phyloP scores from a whole-genome alignment of 2,113 vertebrate genomes.

The Semnornis frantzii region DNA sequence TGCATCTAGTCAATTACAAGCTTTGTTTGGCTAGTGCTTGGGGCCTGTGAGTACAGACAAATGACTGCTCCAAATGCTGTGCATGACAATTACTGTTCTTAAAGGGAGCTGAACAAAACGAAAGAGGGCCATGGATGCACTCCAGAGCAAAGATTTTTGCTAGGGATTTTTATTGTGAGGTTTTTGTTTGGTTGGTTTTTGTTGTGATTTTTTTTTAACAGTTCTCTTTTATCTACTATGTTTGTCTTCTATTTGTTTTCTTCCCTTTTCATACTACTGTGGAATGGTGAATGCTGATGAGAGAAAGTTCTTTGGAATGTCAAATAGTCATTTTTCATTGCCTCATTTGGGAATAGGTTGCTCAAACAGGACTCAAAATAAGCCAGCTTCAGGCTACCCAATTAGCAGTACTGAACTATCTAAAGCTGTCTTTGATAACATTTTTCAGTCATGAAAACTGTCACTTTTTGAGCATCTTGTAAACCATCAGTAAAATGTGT shows the following conservation, averaged over 20 bases:
- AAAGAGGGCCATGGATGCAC: not conserved
- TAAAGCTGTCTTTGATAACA: not conserved
- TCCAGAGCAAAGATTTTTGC: not conserved
- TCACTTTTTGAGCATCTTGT: slow-evolving; percentile 9
- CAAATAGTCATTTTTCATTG: slow-evolving; percentile 45
- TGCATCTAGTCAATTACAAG: slow-evolving; percentile 6
- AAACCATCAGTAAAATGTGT: not conserved
- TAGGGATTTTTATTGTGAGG: not conserved
- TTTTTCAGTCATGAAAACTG: not conserved
- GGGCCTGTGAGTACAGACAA: slow-evolving; percentile 31
- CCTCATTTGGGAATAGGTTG: not conserved
- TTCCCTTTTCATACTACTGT: not conserved
- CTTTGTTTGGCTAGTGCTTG: not conserved
- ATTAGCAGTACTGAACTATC: not conserved
- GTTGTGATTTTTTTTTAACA: not conserved
- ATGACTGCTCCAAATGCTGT: not conserved
- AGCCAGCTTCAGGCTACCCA: slow-evolving; percentile 1
- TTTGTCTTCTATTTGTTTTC: slow-evolving; percentile 19
- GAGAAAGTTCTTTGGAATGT: slow-evolving; percentile 21
- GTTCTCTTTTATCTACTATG: not conserved
- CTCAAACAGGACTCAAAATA: not conserved
- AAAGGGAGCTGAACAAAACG: slow-evolving; percentile 11
- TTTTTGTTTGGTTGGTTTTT: not conserved
- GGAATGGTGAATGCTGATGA: slow-evolving; percentile 38
- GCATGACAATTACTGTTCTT: slow-evolving; percentile 30